Base-by-base conservation (phyloP, 2,797 vertebrate genomes). In the Vultur gryphus region DNA sequence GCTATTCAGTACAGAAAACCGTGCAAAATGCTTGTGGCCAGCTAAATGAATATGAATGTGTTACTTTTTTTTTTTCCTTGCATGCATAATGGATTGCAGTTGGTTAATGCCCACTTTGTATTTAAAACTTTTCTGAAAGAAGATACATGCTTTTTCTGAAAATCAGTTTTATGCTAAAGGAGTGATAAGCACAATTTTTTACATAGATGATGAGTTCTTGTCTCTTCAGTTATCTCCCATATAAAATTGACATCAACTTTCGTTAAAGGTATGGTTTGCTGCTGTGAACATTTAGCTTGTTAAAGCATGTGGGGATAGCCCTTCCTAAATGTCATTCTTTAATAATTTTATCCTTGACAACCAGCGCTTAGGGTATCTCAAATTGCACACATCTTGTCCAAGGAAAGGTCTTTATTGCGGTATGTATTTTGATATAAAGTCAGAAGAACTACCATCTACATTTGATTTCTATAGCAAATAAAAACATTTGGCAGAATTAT, bases 1-100 rank as follows among this genome's bases (percentile, higher is more conserved):
- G 44, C 52, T 87, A 12, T 87, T 96, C 84, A 78, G 37, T 87
- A 71, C n/a, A 35, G 33, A 87, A 89, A 85, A 84, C 23, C 35
- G 19, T 49, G 28, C 25, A 75, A 73, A 94, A 91, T 75, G 25
- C 76, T 87, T 86, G 57, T 93, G 91, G 64, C 57, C 67, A 81
- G 79, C 59, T 89, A 89, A 80, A 61, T 59, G 55, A 89, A 24
- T 85, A 58, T 29, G 29, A 58, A n/a, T 61, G 24, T 58, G 21
- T 44, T 80, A 52, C 1, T 35, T 8, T 15, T 55, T 15, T 55
- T 62, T 84, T 64, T 28, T 8, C 6, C 26, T 76, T 62, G 13
- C 13, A 17, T 48, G 9, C 19, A 1, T 70, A 77, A 79, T 0
- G 0, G 33, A 58, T 14, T 31, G 15, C 25, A 67, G n/a, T 49